Base-by-base conservation (phyloP, 2,888 invertebrate species). In the Acronicta leporina region DNA sequence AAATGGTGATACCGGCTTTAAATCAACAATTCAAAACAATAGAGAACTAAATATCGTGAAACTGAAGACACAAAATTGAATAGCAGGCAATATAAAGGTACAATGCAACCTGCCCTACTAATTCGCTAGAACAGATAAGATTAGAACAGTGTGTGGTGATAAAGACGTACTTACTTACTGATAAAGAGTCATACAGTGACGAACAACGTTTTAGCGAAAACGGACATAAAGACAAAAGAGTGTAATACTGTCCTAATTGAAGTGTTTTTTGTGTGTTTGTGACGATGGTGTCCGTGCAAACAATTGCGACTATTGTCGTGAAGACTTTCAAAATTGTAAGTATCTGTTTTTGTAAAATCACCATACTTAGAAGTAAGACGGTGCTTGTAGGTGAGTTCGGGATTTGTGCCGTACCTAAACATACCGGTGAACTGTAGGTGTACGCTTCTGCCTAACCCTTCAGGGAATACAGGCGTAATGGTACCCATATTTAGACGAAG, bases 251-350 rank as follows among this genome's bases (percentile, higher is more conserved):
- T 69, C 66, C 65, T 70, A 75, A 73, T 70, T 75, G 69, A 70
- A 60, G 70, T 68, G 72, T 73, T 77, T 68, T 27, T 59, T 46
- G 60, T 76, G 74, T 68, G 68, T 35, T 35, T 77, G 89, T 89
- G 87, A 96, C 94, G 93, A 97, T 97, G 97, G 97, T 97, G 87
- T 97, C 97, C 70, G 95, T 97, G 63, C 96, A 97, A 87, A 97
- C 97, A 46, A 96, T 98, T 77, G 97, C 96, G 70, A 96, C 97
- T 59, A 96, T 98, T 64, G 96, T 97, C 88, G 95, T 98, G 82
- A 98, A 98, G 95, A 92, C 96, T 62, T 94, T 97, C 60, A 98
- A 98, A 95, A 91, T 98, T 95, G 98, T 98, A 94, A 96, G 96
- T 13, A 15, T 43, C 43, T 15, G 45, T 20, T 69, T 52, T 41